Conservation (phyloP, 2,797 vertebrate species). For the Urocyon cinereoargenteus region DNA sequence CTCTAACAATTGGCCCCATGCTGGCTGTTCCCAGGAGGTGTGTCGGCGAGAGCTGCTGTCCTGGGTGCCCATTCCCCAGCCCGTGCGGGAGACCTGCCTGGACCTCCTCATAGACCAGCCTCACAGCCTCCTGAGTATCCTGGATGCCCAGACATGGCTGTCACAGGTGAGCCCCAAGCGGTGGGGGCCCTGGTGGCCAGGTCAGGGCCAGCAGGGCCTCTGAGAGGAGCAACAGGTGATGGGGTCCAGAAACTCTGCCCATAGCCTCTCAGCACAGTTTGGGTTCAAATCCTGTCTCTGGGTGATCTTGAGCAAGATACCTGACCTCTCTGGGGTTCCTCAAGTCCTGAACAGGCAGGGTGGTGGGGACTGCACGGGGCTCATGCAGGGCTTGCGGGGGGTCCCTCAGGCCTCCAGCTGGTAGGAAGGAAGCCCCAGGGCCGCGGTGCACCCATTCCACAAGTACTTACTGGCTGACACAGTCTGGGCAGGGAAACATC, state of each 20-base stretch:
- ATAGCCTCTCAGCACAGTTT: background rate
- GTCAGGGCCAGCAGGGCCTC: background rate
- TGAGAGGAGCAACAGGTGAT: background rate
- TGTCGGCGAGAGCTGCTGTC: slow-evolving; percentile 91
- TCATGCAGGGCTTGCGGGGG: background rate
- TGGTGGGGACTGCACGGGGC: background rate
- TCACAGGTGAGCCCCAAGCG: slow-evolving; percentile 89
- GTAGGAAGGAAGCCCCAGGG: background rate
- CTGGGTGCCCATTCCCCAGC: slow-evolving; percentile 90
- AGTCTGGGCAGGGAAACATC: background rate
- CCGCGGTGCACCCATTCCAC: background rate
- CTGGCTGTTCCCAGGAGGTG: slow-evolving; percentile 89
- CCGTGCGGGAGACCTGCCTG: slow-evolving; percentile 89
- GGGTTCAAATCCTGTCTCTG: background rate
- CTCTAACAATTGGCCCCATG: background rate
- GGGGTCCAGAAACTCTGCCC: background rate
- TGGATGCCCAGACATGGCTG: slow-evolving; percentile 94
- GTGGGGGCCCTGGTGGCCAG: background rate
- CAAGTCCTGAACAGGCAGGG: background rate
- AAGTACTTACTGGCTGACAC: no score
- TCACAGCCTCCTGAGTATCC: slow-evolving; percentile 93
- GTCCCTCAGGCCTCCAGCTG: background rate
- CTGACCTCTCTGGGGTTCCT: background rate
- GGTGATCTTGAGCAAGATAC: background rate
- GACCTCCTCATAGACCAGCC: slow-evolving; percentile 92